These are phyloP conservation scores for Trachelus stipa DNA, from an alignment of 2,888 invertebrate genomes.

Conservation along the genomic window DNA sequence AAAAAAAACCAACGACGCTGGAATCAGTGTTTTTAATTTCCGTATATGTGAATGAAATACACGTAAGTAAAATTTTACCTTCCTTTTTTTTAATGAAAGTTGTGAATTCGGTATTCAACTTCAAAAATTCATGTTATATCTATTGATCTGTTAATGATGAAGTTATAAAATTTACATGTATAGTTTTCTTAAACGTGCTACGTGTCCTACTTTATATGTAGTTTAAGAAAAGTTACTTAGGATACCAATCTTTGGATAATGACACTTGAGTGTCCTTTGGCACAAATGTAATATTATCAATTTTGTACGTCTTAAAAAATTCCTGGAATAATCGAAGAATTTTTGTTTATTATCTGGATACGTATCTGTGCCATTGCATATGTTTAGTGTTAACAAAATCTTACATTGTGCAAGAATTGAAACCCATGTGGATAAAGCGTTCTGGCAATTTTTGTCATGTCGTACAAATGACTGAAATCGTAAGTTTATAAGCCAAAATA, in stretches of 20 bases:
- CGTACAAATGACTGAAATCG: background rate
- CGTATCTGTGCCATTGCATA: background rate
- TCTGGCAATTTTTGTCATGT: background rate
- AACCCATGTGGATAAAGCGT: slow-evolving; percentile 22
- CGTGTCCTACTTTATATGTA: slow-evolving; percentile 3
- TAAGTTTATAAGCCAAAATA: background rate
- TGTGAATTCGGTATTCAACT: background rate
- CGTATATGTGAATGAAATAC: background rate
- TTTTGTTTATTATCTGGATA: background rate
- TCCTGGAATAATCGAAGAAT: background rate
- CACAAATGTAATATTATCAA: slow-evolving; percentile 36
- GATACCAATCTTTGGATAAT: slow-evolving; percentile 48
- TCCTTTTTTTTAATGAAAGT: background rate
- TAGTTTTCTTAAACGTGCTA: background rate
- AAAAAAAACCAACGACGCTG: background rate
- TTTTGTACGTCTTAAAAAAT: background rate
- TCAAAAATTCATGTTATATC: slow-evolving; percentile 14
- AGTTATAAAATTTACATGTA: background rate
- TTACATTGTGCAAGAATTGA: slow-evolving; percentile 38
- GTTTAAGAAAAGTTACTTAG: slow-evolving; percentile 21
- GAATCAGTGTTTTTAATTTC: background rate
- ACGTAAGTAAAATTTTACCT: slow-evolving; percentile 5
- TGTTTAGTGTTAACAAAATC: slow-evolving; percentile 32
- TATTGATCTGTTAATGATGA: slow-evolving; percentile 3
- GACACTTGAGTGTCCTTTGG: slow-evolving; percentile 45